Base-by-base conservation (phyloP, 2,888 invertebrate genomes). In the Melinopterus prodromus region DNA sequence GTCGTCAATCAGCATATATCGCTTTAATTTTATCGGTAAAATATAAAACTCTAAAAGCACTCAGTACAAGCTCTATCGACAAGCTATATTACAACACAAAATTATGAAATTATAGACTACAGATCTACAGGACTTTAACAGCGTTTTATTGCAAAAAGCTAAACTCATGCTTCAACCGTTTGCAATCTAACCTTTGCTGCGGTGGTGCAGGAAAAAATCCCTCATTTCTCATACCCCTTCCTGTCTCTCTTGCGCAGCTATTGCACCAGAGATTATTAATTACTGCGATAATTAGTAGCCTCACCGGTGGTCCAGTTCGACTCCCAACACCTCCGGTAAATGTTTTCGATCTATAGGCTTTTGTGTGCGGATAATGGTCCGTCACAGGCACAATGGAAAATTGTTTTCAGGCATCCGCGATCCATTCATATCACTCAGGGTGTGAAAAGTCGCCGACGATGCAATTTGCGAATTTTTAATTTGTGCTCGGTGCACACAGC, bases 371-470 rank as follows among this genome's bases (percentile, higher is more conserved):
- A 37, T 74, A 74, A 74, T 74, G 74, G 74, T 74, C 74, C 74
- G 36, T 36, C 74, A 35, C 26, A 72, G 26, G 26, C 74, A 74
- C 37, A 74, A 74, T 74, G 74, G 74, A 74, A 74, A 74, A 74
- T 74, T 74, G 74, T 74, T 74, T 74, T 74, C 35, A 53, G 53
- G 53, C 53, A 53, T 53, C 53, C 53, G 53, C 53, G 53, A 53
- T 53, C 53, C 53, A 53, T 53, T 53, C 53, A 53, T 53, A 53
- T 53, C 53, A 53, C 53, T 53, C 53, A 53, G 53, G 53, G 53
- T 53, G 53, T 53, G 53, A 53, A 53, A 53, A 2, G 53, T 26
- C 26, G n/a, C n/a, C 38, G 38, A 6, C 38, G 53, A 53, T 53
- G 53, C 53, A 53, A 53, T 53, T 53, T 53, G 53, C 53, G 53